Evolutionary conservation across 92 coral and sea anemone genomes (phyloP).

Genomic region (Palythoa caribaeorum): DNA sequence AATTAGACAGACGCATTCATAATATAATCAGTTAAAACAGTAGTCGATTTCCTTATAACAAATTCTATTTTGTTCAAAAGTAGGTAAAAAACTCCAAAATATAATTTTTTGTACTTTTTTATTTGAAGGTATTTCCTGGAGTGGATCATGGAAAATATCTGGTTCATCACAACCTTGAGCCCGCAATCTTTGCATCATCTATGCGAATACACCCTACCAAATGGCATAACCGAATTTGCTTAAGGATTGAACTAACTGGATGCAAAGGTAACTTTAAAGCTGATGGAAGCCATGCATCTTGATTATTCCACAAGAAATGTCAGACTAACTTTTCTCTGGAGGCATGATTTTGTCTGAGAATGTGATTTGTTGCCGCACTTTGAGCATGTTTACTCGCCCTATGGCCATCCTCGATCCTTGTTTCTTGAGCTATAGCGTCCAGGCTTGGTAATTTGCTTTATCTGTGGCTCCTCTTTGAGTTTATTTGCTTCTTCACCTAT

Average conservation of each 20-base stretch:
- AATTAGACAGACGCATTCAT: too few relatives aligned
- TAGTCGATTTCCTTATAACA: too few relatives aligned
- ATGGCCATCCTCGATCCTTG: conserved; percentile 35
- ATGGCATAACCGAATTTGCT: conserved; percentile 25
- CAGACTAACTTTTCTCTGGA: not conserved
- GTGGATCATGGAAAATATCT: not conserved
- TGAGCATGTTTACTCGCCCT: conserved; percentile 34
- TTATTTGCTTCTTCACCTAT: conserved; percentile 10
- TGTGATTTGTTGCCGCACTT: conserved; percentile 46
- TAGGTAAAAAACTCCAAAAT: too few relatives aligned
- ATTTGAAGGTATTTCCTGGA: conserved; percentile 26
- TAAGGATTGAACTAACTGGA: conserved; percentile 30
- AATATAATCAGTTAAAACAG: too few relatives aligned
- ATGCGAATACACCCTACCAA: conserved; percentile 13
- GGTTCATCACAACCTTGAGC: conserved; percentile 15
- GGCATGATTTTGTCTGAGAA: conserved; percentile 22
- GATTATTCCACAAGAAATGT: too few relatives aligned
- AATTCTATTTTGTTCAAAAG: too few relatives aligned
- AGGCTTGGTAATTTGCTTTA: conserved; percentile 42
- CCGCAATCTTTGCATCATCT: conserved; percentile 11
- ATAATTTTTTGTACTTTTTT: not conserved
- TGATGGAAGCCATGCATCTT: too few relatives aligned
- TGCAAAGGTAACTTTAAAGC: conserved; percentile 17
- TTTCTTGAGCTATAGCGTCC: conserved; percentile 57
- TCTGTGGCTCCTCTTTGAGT: not conserved